A percentile compares a stretch with the other conserved stretches of the same genome.
Conservation (phyloP, 2,113 vertebrate species). For the Upupa epops region DNA sequence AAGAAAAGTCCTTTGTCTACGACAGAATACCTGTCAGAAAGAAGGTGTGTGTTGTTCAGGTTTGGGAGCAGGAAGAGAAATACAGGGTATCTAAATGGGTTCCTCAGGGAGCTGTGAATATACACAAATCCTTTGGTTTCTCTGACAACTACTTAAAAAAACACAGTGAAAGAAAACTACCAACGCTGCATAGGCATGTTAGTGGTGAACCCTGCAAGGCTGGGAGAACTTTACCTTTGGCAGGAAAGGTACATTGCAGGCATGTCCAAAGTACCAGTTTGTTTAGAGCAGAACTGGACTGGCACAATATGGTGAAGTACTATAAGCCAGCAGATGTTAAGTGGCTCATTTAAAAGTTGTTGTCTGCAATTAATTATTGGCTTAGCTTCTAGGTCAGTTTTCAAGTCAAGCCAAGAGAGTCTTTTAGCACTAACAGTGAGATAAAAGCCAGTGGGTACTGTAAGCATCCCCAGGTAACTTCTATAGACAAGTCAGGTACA, state of each 20-base stretch:
- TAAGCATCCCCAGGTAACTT: background rate
- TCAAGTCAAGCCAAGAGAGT: background rate
- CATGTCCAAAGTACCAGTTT: background rate
- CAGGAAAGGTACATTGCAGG: background rate
- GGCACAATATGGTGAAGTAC: background rate
- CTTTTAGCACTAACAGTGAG: background rate
- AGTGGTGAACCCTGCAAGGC: background rate
- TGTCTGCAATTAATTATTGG: background rate
- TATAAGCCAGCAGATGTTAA: background rate
- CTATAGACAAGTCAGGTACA: background rate
- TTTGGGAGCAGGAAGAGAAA: background rate
- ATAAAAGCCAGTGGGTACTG: conserved; percentile 1
- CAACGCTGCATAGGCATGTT: background rate
- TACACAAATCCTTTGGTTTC: background rate
- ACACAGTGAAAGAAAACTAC: background rate
- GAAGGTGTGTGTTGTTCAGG: no score
- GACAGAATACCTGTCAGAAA: background rate
- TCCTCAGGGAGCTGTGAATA: background rate
- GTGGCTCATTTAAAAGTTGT: background rate
- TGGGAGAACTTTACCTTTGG: background rate
- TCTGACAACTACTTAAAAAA: background rate
- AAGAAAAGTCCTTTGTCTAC: background rate
- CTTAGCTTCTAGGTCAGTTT: conserved; percentile 21
- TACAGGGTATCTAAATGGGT: background rate
- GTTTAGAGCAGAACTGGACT: background rate